Evolutionary conservation across 2,797 vertebrate species (phyloP), one percentile per base, ranked within the genome.

Genomic region (Chiroxiphia lanceolata): DNA sequence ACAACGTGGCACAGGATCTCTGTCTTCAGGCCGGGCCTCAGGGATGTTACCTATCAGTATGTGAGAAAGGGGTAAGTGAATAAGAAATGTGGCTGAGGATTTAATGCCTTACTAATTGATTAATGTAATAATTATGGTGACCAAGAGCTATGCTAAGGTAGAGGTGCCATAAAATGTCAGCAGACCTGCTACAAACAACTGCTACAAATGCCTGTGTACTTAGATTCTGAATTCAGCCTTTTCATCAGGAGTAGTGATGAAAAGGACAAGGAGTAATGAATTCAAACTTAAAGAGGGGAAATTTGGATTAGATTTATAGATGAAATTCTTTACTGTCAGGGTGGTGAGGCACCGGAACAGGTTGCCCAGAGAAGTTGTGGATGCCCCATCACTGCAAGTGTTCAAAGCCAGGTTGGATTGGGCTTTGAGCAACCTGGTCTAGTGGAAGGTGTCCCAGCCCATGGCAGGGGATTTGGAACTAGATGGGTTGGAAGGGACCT

Each of bases 1-100:
- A 99, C 99, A 0, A 99, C 99, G 0, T 99, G 99, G 99, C 99
- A 99, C 96, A 98, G 99, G 13, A 97, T 99, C 87, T 99, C 99
- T 1, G 98, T 99, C 60, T 99, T 99, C 96, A 99, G 99, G 74
- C 99, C 99, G 0, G 99, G 99, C 53, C 98, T 99, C 86, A 98
- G 99, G 87, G 99, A 99, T 29, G 97, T 99, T 79, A 99, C 99
- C 0, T 99, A 99, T 97, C 98, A 99, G 89, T 99, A 99, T 86
- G 98, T 99, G 95, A 99, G 98, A 97, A 99, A 99, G 90, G 99
- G 99, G 99, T 99, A 97, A 90, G 98, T 97, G 78, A 89, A 19
- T 42, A 87, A 79, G 8, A 56, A 80, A 47, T 3, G 10, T 22
- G 12, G 5, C 29, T 59, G 36, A 20, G 25, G 53, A 31, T 72